A percentile compares a stretch with the other conserved stretches of the same genome.
phyloP scores from a whole-genome alignment of 2,888 invertebrate species.

The Cryptocephalus primarius region DNA sequence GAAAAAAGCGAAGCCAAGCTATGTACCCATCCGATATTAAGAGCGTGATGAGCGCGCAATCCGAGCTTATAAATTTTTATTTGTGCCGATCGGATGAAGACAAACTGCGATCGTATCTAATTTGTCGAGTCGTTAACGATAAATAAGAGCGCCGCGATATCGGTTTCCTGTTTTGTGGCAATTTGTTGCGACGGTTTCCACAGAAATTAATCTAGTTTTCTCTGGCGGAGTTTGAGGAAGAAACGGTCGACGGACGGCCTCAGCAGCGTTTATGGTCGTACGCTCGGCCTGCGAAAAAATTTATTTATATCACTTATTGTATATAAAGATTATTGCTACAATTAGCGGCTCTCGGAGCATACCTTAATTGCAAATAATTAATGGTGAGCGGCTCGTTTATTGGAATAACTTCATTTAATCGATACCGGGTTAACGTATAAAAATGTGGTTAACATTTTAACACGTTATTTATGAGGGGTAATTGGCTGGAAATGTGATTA shows the following conservation, averaged over 20 bases:
- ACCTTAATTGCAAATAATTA: conserved; percentile 16
- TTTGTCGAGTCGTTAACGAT: too few species aligned
- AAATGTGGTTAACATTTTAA: conserved; percentile 15
- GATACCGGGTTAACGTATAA: conserved; percentile 4
- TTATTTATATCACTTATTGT: conserved; percentile 19
- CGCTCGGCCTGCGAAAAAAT: conserved; percentile 11
- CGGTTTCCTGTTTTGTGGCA: too few species aligned
- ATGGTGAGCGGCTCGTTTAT: conserved; percentile 7
- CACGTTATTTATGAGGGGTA: conserved; percentile 13
- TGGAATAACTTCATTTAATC: conserved; percentile 14
- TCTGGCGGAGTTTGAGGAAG: conserved; percentile 12
- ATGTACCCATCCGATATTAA: too few species aligned
- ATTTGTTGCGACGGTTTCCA: conserved; percentile 5
- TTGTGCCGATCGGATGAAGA: too few species aligned
- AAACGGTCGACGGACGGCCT: conserved; percentile 5
- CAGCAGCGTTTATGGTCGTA: not conserved
- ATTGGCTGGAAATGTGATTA: conserved; percentile 11
- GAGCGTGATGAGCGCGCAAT: too few species aligned
- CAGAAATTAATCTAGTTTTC: conserved; percentile 18
- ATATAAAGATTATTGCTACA: conserved; percentile 18
- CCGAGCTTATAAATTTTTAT: too few species aligned
- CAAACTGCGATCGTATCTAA: too few species aligned
- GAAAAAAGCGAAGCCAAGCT: too few species aligned
- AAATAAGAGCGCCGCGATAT: too few species aligned
- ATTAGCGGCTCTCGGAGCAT: conserved; percentile 16